Evolutionary conservation across 2,888 invertebrate genomes (phyloP), one percentile per base, ranked within the genome.

Genomic region (Chrysotoxum bicinctum): DNA sequence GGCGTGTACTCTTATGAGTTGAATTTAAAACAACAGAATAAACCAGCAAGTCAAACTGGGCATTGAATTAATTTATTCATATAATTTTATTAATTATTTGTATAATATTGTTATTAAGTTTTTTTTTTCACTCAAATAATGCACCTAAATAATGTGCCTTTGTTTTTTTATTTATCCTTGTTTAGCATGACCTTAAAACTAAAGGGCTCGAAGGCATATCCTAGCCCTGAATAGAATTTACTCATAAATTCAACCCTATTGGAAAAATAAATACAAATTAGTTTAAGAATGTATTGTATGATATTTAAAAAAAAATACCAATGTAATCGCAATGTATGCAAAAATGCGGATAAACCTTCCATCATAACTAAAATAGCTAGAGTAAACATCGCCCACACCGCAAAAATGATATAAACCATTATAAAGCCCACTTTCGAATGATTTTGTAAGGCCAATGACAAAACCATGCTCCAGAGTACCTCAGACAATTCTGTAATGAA

Each of bases 271-370:
- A 72, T 37, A 40, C 12, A 19, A 16, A 26, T 37, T 21, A 58
- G 87, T 84, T 91, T 91, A n/a, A 1, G 1, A 40, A n/a, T 32
- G 8, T 43, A n/a, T n/a, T n/a, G n/a, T n/a, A n/a, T n/a, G n/a
- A n/a, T 2, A 16, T 43, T 16, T 16, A 16, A 7, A n/a, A 7
- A 6, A n/a, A 40, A 3, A 16, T 43, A 98, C 98, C 99, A 99
- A 93, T 99, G 99, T 90, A 99, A 94, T 94, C 99, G 97, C 89
- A 99, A 94, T 0, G 99, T 99, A 92, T 99, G 99, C 88, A 99
- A 93, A 94, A 99, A 99, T 48, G 99, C 99, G 12, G 99, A 99
- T n/a, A 99, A 94, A 3, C 99, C 99, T 93, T 99, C 99, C 98
- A 99, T 99, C 90, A 99, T 94, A 87, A 99, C 97, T 81, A 99